phyloP scores from a whole-genome alignment of 92 coral and sea anemone genomes.

The Actinernus sp. region DNA sequence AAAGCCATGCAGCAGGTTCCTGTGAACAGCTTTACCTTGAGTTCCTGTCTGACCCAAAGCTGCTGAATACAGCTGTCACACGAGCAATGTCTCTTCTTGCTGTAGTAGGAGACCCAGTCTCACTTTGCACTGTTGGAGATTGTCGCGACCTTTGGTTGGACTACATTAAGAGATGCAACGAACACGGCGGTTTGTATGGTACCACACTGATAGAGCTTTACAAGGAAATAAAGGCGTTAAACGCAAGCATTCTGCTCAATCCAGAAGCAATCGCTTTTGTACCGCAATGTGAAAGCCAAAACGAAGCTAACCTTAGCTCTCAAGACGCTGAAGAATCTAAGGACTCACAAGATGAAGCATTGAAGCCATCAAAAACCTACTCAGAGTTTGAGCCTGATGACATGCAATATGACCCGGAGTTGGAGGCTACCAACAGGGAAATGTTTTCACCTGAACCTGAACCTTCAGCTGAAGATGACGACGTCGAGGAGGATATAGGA shows the following conservation, averaged over 20 bases:
- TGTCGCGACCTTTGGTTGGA: slow-evolving; percentile 81
- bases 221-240: slow-evolving; percentile 38
- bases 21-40: slow-evolving; percentile 63
- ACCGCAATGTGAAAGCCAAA: slow-evolving; percentile 25
- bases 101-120: slow-evolving; percentile 94
- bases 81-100: slow-evolving; percentile 93
- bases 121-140: slow-evolving; percentile 88
- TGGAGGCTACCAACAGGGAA: no score
- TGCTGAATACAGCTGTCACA: slow-evolving; percentile 91
- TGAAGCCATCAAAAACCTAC: no score
- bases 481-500: not conserved
- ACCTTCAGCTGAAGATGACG: not conserved
- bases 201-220: slow-evolving; percentile 49
- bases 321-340: not conserved
- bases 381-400: no score
- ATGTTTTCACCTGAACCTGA: no score
- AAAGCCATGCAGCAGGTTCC: slow-evolving; percentile 19
- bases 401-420: no score
- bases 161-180: slow-evolving; percentile 71
- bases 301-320: not conserved
- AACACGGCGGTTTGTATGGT: slow-evolving; percentile 64
- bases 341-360: no score
- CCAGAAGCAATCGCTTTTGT: slow-evolving; percentile 73
- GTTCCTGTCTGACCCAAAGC: slow-evolving; percentile 82
- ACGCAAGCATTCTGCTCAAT: slow-evolving; percentile 49